These are phyloP conservation scores for Luidia sarsii DNA, from an alignment of 53 echinoderm and acorn worm species.

Conservation along the genomic window DNA sequence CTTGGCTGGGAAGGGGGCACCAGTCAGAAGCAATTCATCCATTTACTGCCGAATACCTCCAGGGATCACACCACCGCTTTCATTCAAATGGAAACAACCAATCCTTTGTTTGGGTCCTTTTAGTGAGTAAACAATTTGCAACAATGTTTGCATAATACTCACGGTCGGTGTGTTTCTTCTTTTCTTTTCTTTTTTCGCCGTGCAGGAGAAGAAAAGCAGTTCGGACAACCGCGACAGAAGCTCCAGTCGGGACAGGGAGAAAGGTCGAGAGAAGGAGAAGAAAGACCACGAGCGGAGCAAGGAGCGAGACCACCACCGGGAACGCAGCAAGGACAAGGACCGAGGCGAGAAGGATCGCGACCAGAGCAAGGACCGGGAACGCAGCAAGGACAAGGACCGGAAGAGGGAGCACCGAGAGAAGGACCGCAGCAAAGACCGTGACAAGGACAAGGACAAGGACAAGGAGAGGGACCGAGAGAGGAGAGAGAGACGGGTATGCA, in stretches of 20 bases:
- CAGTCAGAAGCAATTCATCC: too few species aligned
- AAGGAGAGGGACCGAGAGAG: conserved; percentile 62
- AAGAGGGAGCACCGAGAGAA: conserved; percentile 43
- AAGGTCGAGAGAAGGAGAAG: conserved; percentile 53
- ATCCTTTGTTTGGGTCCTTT: neutral
- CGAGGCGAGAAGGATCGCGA: conserved; percentile 54
- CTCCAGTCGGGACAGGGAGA: conserved; percentile 65
- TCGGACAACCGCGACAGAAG: conserved; percentile 82
- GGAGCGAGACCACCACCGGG: conserved; percentile 39
- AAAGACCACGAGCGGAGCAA: conserved; percentile 41
- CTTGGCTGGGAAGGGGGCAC: too few species aligned
- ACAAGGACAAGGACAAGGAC: conserved; percentile 49
- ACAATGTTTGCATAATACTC: too few species aligned
- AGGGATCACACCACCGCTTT: too few species aligned
- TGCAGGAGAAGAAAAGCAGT: conserved; percentile 82
- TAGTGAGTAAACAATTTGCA: neutral
- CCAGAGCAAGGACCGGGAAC: conserved; percentile 44
- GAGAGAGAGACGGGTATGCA: conserved; percentile 71
- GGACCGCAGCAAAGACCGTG: conserved; percentile 33
- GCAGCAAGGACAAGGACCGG: conserved; percentile 64
- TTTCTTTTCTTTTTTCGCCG: neutral
- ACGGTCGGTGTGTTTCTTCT: neutral
- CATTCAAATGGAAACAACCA: too few species aligned
- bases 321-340: conserved; percentile 37
- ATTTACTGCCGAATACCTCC: too few species aligned